A percentile compares a stretch with the other conserved stretches of the same genome.
Evolutionary conservation across 1,140 invertebrate species (phyloP).

Genomic region (Halotydeus destructor): DNA sequence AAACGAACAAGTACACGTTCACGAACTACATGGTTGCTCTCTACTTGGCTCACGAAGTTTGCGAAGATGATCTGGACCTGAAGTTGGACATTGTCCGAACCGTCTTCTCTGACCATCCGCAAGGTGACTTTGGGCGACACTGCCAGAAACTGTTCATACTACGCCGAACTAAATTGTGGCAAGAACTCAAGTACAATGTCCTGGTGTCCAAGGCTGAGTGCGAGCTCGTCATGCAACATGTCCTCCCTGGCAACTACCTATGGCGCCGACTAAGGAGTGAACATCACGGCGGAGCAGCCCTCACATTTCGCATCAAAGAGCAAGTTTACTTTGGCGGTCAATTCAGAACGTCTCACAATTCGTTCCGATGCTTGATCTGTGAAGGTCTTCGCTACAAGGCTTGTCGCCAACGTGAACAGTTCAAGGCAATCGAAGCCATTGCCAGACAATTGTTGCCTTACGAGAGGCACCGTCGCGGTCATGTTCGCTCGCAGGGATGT

Average conservation of each 20-base stretch:
- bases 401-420: too few relatives aligned
- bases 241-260: not conserved
- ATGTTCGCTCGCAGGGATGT: too few relatives aligned
- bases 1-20: constrained; percentile 28
- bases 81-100: constrained; percentile 32
- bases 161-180: constrained; percentile 28
- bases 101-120: constrained; percentile 26
- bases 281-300: not conserved
- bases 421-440: too few relatives aligned
- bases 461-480: too few relatives aligned
- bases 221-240: constrained; percentile 19
- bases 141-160: constrained; percentile 22
- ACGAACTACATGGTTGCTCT: constrained; percentile 35
- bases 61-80: constrained; percentile 34
- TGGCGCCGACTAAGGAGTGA: not conserved
- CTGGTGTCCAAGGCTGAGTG: constrained; percentile 32
- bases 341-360: too few relatives aligned
- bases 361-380: too few relatives aligned
- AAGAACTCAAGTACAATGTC: constrained; percentile 29
- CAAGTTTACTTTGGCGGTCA: too few relatives aligned
- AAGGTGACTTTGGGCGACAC: constrained; percentile 25
- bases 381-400: too few relatives aligned
- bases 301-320: not conserved
- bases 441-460: too few relatives aligned
- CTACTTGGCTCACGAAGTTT: constrained; percentile 37